Base-by-base conservation (phyloP, 30 jellyfish, hydroid and myxozoan species). In the Morbakka virulenta region DNA sequence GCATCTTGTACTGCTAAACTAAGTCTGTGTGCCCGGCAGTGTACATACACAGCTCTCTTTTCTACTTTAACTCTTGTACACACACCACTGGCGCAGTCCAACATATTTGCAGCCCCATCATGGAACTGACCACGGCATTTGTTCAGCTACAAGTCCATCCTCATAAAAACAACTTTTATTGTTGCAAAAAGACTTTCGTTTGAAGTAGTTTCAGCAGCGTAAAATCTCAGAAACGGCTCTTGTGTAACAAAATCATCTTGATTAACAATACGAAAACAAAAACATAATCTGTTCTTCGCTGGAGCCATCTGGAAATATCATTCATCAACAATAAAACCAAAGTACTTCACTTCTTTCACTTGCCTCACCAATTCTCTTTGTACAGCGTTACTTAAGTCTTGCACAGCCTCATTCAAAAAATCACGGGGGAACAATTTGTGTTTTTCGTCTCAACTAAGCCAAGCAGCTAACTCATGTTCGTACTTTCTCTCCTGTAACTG, bases 391-490 rank as follows among this genome's bases (percentile, higher is more conserved):
- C 79, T 75, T 65, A 52, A 29, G 77, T 57, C 78, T 52, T 75
- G 76, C 4, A 75, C 77, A 64, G 28, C 61, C 62, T 75, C 87
- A 75, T 75, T 61, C 21, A 32, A 72, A 3, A 49, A 51, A 72
- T 72, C 83, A 28, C 22, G 83, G 35, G 87, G 61, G 64, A 75
- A 73, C 78, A 66, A 75, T 30, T 75, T 75, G 61, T 75, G 61
- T 62, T 52, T 75, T 35, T 52, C 48, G 87, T 53, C 77, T 75
- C 87, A 31, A 48, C 62, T 75, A 34, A 57, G 87, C 87, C 87
- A 75, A 27, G 87, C 87, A 52, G 78, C 87, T 52, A 49, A 49
- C 50, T 72, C 83, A 35, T 51, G 83, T 50, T 22, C 78, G 31
- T 72, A 35, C 50, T 72, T 72, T 72, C 64, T 17, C 50, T 41